Evolutionary conservation across 2,113 vertebrate genomes (phyloP).

Genomic region (Dunckerocampus dactyliophorus): DNA sequence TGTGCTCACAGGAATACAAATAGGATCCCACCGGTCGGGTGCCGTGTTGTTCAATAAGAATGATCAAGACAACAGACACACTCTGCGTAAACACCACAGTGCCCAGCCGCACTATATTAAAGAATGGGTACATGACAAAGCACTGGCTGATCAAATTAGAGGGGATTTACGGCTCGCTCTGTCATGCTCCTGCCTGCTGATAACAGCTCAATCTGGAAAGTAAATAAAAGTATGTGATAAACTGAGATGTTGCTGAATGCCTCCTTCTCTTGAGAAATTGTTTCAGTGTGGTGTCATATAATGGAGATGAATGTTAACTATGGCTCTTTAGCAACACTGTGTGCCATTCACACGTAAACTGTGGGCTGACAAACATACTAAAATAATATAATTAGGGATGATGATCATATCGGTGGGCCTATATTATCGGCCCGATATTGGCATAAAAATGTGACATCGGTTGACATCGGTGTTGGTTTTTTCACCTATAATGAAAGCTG

Average conservation of each 20-base stretch:
- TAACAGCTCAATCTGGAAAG: conserved; percentile 41
- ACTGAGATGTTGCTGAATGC: conserved; percentile 62
- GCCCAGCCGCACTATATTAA: conserved; percentile 61
- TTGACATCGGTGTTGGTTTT: no score
- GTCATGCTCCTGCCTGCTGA: conserved; percentile 44
- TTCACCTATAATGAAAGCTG: no score
- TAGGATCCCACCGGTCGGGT: conserved; percentile 75
- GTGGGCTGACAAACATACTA: background rate
- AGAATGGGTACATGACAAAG: conserved; percentile 64
- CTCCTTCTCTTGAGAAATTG: conserved; percentile 49
- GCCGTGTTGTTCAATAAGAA: conserved; percentile 73
- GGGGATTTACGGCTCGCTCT: conserved; percentile 66
- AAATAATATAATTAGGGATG: no score
- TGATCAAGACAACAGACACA: conserved; percentile 72
- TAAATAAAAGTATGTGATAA: conserved; percentile 54
- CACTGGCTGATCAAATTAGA: conserved; percentile 67
- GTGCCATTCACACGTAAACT: conserved; percentile 10
- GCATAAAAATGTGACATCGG: no score
- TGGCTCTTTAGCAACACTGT: conserved; percentile 32
- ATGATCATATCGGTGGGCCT: no score
- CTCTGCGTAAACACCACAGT: conserved; percentile 68
- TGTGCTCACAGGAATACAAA: conserved; percentile 79
- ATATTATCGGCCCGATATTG: no score
- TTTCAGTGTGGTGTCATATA: conserved; percentile 44
- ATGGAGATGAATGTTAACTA: conserved; percentile 44